phyloP scores from a whole-genome alignment of 2,888 invertebrate species.

The Torymus auratus region DNA sequence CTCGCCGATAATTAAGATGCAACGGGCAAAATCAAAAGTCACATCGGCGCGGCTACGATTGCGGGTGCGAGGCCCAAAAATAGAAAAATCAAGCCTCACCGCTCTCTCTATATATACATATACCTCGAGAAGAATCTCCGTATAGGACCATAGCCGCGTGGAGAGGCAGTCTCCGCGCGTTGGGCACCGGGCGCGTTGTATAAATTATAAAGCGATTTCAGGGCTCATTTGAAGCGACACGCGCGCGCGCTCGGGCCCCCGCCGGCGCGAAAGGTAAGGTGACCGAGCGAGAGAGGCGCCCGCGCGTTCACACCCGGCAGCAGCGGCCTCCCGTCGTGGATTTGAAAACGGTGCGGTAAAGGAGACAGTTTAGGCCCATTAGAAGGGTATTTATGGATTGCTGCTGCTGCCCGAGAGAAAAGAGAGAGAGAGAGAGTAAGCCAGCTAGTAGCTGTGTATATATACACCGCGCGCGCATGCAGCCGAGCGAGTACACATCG shows the following conservation, averaged over 20 bases:
- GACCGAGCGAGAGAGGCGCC: conserved; percentile 30
- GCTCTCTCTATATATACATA: too few relatives aligned
- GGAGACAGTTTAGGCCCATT: conserved; percentile 72
- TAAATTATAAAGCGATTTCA: conserved; percentile 57
- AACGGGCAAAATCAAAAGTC: not conserved
- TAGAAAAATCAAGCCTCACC: too few relatives aligned
- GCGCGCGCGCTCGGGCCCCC: not conserved
- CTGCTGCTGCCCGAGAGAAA: conserved; percentile 54
- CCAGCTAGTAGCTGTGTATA: not conserved
- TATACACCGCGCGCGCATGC: conserved; percentile 3
- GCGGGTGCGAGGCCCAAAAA: too few relatives aligned
- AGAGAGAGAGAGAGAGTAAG: too few relatives aligned
- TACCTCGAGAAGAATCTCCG: too few relatives aligned
- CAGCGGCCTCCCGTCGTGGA: conserved; percentile 61
- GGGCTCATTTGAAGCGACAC: conserved; percentile 44
- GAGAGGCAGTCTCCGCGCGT: not conserved
- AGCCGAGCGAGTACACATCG: conserved; percentile 5
- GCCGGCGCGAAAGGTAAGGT: conserved; percentile 40
- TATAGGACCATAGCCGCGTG: not conserved
- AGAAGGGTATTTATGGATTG: conserved; percentile 73
- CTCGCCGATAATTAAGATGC: conserved; percentile 23
- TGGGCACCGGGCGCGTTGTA: conserved; percentile 12
- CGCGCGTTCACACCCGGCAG: conserved; percentile 52
- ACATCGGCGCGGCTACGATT: too few relatives aligned
- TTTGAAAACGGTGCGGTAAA: conserved; percentile 65